Conservation (phyloP, 2,113 vertebrate genomes). For the Python bivittatus region DNA sequence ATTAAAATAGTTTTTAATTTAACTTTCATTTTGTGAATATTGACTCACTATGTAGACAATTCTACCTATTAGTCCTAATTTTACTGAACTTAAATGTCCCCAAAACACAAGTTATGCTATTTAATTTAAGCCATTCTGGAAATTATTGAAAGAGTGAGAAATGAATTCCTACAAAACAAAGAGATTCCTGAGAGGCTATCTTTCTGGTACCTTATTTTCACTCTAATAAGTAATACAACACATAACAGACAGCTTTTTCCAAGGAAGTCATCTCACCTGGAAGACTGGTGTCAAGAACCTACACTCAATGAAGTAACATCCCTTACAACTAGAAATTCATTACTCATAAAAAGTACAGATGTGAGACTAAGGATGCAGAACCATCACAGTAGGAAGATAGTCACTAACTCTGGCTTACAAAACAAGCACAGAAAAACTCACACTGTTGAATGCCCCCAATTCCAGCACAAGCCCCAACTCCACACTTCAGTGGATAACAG, state of each 20-base stretch:
- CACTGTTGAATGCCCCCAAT: background rate
- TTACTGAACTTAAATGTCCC: background rate
- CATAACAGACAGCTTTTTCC: background rate
- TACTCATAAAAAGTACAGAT: background rate
- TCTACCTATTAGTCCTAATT: background rate
- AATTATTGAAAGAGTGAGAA: background rate
- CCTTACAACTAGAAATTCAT: background rate
- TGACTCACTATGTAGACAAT: background rate
- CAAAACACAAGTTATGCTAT: background rate
- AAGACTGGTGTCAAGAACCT: background rate
- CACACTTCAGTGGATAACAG: background rate
- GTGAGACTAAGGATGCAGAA: background rate
- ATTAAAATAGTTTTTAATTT: background rate
- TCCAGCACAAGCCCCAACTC: background rate
- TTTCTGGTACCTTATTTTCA: background rate
- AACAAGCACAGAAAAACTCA: background rate
- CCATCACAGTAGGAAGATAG: background rate
- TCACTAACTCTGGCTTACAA: background rate
- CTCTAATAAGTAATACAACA: background rate
- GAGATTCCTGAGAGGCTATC: background rate
- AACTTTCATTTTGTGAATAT: background rate
- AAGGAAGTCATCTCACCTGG: background rate
- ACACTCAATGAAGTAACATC: background rate
- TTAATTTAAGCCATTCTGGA: background rate
- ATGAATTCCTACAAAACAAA: background rate